phyloP scores from a whole-genome alignment of 2,797 vertebrate genomes.

The Otolemur crassicaudatus region DNA sequence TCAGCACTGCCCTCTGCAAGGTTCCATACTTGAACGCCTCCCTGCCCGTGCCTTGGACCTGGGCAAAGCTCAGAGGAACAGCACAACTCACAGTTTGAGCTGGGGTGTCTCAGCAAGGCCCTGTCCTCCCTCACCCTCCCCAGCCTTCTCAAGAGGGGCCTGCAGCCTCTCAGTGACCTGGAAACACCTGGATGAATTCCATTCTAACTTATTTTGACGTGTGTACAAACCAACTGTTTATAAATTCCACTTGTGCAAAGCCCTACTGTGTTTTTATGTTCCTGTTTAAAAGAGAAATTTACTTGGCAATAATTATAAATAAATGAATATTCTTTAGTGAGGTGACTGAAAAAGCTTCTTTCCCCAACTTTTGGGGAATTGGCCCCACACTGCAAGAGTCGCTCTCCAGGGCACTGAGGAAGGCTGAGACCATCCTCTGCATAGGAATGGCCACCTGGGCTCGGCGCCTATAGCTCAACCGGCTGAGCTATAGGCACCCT shows the following conservation, averaged over 20 bases:
- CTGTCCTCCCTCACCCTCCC: conserved; percentile 24
- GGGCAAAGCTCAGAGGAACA: conserved; percentile 51
- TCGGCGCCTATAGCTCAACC: too few species aligned
- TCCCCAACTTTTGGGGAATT: neutral
- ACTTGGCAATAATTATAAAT: conserved; percentile 87
- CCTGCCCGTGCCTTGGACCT: conserved; percentile 73
- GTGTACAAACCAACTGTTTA: conserved; percentile 75
- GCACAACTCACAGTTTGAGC: conserved; percentile 52
- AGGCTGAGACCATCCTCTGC: neutral
- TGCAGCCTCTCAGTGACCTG: conserved; percentile 56
- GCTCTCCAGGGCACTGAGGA: rapidly evolving
- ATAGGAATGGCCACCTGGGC: neutral
- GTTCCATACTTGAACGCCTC: conserved; percentile 68
- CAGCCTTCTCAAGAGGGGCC: conserved; percentile 28
- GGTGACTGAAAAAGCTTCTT: conserved; percentile 60
- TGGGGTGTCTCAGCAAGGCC: conserved; percentile 28
- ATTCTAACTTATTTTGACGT: conserved; percentile 81
- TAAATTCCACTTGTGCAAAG: conserved; percentile 79
- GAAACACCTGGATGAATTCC: conserved; percentile 71
- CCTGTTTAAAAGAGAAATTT: conserved; percentile 82
- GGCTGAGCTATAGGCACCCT: too few species aligned
- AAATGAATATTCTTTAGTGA: conserved; percentile 83
- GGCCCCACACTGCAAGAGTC: neutral
- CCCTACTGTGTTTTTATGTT: conserved; percentile 85
- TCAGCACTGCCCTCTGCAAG: conserved; percentile 58